Base-by-base conservation (phyloP, 2,888 invertebrate genomes). In the Euplagia quadripunctaria region DNA sequence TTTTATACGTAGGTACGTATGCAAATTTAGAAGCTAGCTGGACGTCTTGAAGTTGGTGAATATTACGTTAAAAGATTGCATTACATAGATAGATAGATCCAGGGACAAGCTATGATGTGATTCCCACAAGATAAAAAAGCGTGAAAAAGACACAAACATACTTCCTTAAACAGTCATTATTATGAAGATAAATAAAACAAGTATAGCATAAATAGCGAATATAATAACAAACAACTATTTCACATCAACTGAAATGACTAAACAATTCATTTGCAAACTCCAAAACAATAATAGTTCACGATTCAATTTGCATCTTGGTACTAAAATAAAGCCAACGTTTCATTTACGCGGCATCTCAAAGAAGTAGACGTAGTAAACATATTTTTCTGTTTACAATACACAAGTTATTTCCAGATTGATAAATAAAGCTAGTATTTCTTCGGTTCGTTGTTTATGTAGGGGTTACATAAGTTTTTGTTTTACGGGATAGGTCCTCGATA, bases 341-440 rank as follows among this genome's bases (percentile, higher is more conserved):
- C 83, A 83, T 78, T 81, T 78, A 76, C 80, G 80, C 83, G 82
- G 79, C 71, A 72, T 78, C 76, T 79, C 83, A 78, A 78, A 78
- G 78, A 58, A 72, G 70, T 77, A 79, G 79, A 74, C 85, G 89
- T 91, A 87, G 91, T 92, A 92, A 92, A 92, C 91, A 91, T 84
- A 84, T 85, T 85, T 87, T 82, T 84, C 85, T 89, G 90, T 89
- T 90, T 90, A 90, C 85, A 84, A 83, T 83, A 80, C 79, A 77
- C 72, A 76, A 86, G 86, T 86, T 85, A 85, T 85, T 85, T 85
- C 76, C 80, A 85, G 85, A 82, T 82, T 83, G 77, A 83, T 82
- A 85, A 84, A 84, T 84, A 85, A 81, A 81, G 75, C 78, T 79
- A 77, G 75, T 71, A 82, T 80, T 83, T 85, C 84, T 86, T 81